Percentiles rank a stretch among this genome's conserved stretches.
Evolutionary conservation across 2,797 vertebrate species (phyloP).

Genomic region (Psittacula derbiana): DNA sequence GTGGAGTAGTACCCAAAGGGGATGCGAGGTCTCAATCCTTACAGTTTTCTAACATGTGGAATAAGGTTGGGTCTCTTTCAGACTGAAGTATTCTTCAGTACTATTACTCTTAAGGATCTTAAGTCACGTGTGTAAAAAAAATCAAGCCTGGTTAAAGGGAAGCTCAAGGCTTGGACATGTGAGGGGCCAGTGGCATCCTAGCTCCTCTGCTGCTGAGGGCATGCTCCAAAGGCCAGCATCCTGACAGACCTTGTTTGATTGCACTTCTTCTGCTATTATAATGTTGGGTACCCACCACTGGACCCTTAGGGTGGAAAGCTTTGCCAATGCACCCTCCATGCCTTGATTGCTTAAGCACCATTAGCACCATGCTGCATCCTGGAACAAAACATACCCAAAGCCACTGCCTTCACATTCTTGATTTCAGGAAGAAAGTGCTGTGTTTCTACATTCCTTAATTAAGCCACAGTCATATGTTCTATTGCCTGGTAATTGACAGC

Average conservation of each 20-base stretch:
- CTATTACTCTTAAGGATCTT: neutral
- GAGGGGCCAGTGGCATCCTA: too few relatives aligned
- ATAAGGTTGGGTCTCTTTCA: neutral
- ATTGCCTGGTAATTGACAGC: neutral
- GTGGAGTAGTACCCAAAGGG: neutral
- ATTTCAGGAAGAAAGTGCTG: neutral
- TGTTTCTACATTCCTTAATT: neutral
- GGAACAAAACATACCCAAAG: neutral
- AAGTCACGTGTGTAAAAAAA: accelerated
- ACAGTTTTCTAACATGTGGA: neutral
- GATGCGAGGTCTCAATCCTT: neutral
- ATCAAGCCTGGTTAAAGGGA: neutral
- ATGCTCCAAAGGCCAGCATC: neutral
- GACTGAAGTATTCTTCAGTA: neutral
- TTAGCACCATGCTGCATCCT: neutral
- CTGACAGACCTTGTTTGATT: accelerated
- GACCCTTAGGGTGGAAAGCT: neutral
- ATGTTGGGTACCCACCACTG: neutral
- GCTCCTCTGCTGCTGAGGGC: neutral
- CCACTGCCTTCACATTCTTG: neutral
- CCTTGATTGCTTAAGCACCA: neutral
- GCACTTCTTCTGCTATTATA: neutral
- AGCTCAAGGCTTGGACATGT: accelerated
- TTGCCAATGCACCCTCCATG: neutral
- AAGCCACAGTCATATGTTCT: neutral